Evolutionary conservation across 1,140 invertebrate species (phyloP).

Genomic region (Capitella teleta): DNA sequence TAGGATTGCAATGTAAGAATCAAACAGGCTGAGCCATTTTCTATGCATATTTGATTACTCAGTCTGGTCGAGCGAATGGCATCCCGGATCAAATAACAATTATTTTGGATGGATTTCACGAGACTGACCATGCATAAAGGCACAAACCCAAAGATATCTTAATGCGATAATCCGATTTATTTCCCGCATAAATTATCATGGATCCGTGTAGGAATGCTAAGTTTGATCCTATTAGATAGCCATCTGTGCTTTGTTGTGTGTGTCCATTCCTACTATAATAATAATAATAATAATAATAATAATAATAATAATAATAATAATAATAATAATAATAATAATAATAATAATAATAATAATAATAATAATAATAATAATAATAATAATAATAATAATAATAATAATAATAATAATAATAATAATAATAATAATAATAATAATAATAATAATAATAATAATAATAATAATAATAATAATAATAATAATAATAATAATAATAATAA

Average conservation of each 20-base stretch:
- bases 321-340: constrained; percentile 1
- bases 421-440: constrained; percentile 1
- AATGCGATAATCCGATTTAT: too few species aligned
- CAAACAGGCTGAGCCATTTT: too few species aligned
- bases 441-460: constrained; percentile 1
- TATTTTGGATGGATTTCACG: too few species aligned
- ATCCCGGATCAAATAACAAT: too few species aligned
- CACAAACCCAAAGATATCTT: too few species aligned
- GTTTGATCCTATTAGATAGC: background rate
- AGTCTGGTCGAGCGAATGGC: too few species aligned
- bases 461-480: constrained; percentile 1
- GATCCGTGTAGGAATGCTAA: background rate
- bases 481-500: constrained; percentile 1
- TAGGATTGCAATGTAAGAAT: too few species aligned
- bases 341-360: constrained; percentile 1
- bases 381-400: constrained; percentile 1
- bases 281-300: constrained; percentile 1
- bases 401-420: constrained; percentile 1
- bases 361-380: constrained; percentile 1
- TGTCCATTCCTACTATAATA: background rate
- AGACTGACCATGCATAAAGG: too few species aligned
- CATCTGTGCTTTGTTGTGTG: background rate
- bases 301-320: constrained; percentile 1
- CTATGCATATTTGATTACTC: too few species aligned
- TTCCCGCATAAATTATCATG: background rate